These are phyloP conservation scores for Phalacrocorax aristotelis DNA, from an alignment of 2,113 vertebrate genomes.

Conservation along the genomic window DNA sequence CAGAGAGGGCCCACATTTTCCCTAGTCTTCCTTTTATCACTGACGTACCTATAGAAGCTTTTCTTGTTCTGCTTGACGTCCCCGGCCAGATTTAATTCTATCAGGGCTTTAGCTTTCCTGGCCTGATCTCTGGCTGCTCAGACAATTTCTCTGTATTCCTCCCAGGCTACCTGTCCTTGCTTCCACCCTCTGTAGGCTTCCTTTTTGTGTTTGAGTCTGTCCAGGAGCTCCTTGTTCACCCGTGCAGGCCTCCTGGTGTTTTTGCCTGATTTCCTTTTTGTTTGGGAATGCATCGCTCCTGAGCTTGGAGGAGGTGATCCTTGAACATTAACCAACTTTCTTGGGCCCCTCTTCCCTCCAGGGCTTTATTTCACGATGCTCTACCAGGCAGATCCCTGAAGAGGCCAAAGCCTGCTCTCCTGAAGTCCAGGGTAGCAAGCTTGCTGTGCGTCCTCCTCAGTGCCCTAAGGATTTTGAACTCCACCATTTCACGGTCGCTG, in stretches of 20 bases:
- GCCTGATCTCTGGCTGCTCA: background rate
- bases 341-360: background rate
- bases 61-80: background rate
- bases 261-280: background rate
- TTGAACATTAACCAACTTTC: background rate
- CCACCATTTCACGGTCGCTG: too few relatives aligned
- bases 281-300: background rate
- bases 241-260: background rate
- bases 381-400: background rate
- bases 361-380: background rate
- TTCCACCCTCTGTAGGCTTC: background rate
- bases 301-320: background rate
- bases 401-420: too few relatives aligned
- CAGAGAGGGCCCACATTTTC: background rate
- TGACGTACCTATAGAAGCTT: background rate
- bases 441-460: too few relatives aligned
- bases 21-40: background rate
- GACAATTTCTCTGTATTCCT: background rate
- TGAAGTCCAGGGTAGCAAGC: too few relatives aligned
- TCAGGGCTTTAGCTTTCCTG: background rate
- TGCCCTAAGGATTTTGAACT: too few relatives aligned
- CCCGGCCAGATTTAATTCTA: background rate
- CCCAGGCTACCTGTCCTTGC: background rate
- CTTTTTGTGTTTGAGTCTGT: background rate
- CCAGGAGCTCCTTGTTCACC: background rate